These are phyloP conservation scores for Masnerella sp. DNA, from an alignment of 2,888 invertebrate species.

Conservation along the genomic window DNA sequence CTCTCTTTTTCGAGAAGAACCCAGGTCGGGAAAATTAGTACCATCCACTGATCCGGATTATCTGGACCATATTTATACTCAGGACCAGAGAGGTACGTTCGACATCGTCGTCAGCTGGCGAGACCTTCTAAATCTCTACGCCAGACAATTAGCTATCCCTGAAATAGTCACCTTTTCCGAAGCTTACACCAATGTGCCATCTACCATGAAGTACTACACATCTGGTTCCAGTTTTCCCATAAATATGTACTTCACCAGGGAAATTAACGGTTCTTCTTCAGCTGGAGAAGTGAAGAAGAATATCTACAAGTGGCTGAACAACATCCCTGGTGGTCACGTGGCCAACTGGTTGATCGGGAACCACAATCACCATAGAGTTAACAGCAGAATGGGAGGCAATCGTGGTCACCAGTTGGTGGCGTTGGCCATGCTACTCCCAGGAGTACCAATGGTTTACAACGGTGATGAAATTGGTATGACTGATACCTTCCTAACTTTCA, in stretches of 20 bases:
- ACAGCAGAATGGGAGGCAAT: constrained; percentile 78
- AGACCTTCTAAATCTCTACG: constrained; percentile 82
- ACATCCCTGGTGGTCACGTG: constrained; percentile 79
- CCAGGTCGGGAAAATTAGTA: constrained; percentile 60
- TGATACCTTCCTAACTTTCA: constrained; percentile 80
- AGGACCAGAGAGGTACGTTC: constrained; percentile 71
- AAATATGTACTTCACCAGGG: constrained; percentile 82
- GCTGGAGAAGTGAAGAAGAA: constrained; percentile 79
- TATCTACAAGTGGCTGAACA: constrained; percentile 81
- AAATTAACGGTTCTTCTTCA: constrained; percentile 76
- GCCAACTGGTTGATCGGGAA: constrained; percentile 84
- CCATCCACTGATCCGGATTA: constrained; percentile 68
- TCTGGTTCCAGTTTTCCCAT: constrained; percentile 79
- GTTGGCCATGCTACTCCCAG: constrained; percentile 82
- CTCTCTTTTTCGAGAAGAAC: constrained; percentile 68
- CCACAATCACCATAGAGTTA: constrained; percentile 79
- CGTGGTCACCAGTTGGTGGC: constrained; percentile 80
- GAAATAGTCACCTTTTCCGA: constrained; percentile 81
- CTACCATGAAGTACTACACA: constrained; percentile 80
- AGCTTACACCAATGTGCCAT: constrained; percentile 79
- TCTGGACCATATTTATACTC: constrained; percentile 75
- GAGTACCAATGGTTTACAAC: constrained; percentile 84
- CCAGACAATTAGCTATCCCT: constrained; percentile 68
- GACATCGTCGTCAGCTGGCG: constrained; percentile 80
- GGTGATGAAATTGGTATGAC: constrained; percentile 92